Base-by-base conservation (phyloP, 2,113 vertebrate genomes). In the Callipepla squamata region DNA sequence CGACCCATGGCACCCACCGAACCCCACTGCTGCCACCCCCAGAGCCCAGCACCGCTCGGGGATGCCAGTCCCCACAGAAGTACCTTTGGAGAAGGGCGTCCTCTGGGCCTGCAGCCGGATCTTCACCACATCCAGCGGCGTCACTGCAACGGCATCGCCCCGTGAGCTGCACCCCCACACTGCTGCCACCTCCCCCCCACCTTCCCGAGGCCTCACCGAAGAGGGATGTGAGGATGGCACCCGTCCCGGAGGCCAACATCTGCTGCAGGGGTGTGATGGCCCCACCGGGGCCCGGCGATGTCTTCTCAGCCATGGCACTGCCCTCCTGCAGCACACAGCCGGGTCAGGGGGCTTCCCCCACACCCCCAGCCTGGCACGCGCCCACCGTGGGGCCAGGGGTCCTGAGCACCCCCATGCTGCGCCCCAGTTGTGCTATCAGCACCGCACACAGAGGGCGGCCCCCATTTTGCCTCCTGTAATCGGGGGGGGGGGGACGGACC, bases 111-210 rank as follows among this genome's bases (percentile, higher is more conserved):
- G 99, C 96, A 99, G 97, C 66, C 99, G 97, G 87, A 99, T 99
- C 97, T 99, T 99, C 92, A 99, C 99, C 91, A 99, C 99, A 0
- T 99, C 99, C 97, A 99, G 96, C 1, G 99, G 99, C 0, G 99
- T 99, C 95, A 99, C 99, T 99, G 92, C 2, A 86, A 92, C 0
- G 19, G 68, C 70, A 80, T 7, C 22, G 6, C 0, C 40, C 48
- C 19, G 8, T 91, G 2, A 94, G 92, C 51, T 30, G 51, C 51
- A 30, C 8, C 26, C 26, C 51, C 13, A 26, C 51, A 30, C 26
- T 26, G 28, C 0, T 0, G 32, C 0, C 51, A 57, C 66, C 18
- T 61, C 12, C 1, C 30, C n/a, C 19, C 62, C 36, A 16, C 51
- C 8, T 53, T 53, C 0, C 0, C 2, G 0, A 1, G 3, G 5